phyloP scores from a whole-genome alignment of 2,113 vertebrate species.

The Climacteris rufus region DNA sequence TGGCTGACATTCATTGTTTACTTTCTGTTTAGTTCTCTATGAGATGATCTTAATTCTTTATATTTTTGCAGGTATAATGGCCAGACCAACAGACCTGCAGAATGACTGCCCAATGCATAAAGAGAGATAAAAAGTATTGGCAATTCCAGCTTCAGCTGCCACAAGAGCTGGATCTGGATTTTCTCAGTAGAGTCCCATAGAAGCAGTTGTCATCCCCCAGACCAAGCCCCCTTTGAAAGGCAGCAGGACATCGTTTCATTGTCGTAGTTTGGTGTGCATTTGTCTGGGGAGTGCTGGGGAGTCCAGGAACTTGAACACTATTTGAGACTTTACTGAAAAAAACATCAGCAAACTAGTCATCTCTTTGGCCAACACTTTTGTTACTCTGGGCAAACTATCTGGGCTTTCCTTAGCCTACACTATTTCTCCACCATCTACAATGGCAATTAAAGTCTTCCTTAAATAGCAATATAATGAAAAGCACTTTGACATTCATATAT shows the following conservation, averaged over 20 bases:
- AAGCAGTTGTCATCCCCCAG: fast-evolving
- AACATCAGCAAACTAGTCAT: background rate
- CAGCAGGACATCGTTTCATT: fast-evolving
- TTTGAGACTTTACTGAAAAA: background rate
- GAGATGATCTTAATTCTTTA: background rate
- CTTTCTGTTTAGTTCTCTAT: background rate
- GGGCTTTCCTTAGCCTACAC: background rate
- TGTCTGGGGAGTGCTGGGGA: background rate
- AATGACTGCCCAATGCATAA: background rate
- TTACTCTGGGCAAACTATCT: background rate
- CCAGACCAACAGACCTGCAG: background rate
- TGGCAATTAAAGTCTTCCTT: background rate
- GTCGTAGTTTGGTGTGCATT: fast-evolving
- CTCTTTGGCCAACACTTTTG: background rate
- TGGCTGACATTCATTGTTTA: background rate
- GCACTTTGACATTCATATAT: background rate
- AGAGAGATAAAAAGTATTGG: background rate
- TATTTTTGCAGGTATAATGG: background rate
- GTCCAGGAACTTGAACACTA: background rate
- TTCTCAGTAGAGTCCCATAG: background rate
- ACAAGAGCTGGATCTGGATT: background rate
- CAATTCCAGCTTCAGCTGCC: background rate
- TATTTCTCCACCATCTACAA: background rate
- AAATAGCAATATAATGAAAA: background rate
- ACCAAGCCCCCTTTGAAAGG: background rate